Evolutionary conservation across 2,888 invertebrate species (phyloP).

Genomic region (Rhingia rostrata): DNA sequence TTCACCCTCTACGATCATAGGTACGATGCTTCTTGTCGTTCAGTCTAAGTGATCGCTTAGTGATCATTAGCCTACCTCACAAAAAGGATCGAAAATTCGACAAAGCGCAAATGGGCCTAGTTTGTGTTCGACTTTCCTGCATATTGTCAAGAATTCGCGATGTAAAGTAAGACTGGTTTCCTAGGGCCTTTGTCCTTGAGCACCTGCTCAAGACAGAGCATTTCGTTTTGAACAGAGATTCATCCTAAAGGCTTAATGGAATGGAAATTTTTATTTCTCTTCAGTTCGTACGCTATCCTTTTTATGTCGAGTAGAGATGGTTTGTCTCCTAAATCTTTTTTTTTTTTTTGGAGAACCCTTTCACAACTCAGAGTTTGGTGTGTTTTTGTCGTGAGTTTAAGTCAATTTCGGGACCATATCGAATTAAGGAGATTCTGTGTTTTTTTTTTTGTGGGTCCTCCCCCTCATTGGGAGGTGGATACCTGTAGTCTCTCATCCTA

Average conservation of each 20-base stretch:
- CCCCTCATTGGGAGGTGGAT: constrained; percentile 27
- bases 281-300: constrained; percentile 45
- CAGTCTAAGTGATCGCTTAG: no score
- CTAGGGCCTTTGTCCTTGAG: no score
- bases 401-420: constrained; percentile 52
- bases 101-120: no score
- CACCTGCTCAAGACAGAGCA: constrained; percentile 71
- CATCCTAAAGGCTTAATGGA: constrained; percentile 72
- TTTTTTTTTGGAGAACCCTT: constrained; percentile 2
- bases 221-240: constrained; percentile 59
- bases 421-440: constrained; percentile 18
- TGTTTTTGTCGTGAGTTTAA: constrained; percentile 21
- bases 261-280: constrained; percentile 67
- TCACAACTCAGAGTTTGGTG: not conserved
- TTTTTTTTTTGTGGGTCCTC: constrained; percentile 11
- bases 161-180: no score
- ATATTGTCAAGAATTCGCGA: no score
- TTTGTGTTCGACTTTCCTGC: no score
- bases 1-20: no score
- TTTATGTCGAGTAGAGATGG: constrained; percentile 7
- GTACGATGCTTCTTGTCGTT: no score
- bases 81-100: no score
- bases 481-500: constrained; percentile 14
- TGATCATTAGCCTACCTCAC: no score
- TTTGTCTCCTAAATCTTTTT: constrained; percentile 1